Conservation (phyloP, 2,888 invertebrate genomes). For the Caenorhabditis panamensis region DNA sequence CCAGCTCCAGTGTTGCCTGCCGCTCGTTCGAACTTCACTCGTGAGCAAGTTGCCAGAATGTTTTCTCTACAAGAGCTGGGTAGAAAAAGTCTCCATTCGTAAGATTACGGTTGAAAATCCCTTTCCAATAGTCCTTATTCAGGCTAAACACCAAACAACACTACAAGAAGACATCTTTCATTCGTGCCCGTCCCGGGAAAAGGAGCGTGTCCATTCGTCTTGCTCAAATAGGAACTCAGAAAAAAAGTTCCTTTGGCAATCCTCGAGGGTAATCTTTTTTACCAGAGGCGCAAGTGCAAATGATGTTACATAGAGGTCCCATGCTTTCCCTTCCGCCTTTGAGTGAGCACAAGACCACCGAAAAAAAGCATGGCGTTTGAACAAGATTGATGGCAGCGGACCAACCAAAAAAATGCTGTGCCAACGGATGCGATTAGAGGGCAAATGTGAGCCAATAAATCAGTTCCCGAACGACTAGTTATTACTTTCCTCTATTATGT, state of each 20-base stretch:
- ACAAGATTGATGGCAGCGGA: not conserved
- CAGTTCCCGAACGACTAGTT: not conserved
- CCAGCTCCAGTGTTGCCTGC: no score
- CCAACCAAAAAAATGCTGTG: not conserved
- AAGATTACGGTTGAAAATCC: not conserved
- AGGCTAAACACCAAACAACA: not conserved
- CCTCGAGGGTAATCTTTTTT: constrained; percentile 1
- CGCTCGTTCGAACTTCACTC: no score
- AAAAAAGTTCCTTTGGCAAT: not conserved
- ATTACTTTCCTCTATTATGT: constrained; percentile 4
- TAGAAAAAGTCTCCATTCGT: not conserved
- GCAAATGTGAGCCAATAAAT: not conserved
- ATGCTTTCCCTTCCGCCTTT: not conserved
- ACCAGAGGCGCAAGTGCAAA: not conserved
- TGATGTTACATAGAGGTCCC: not conserved
- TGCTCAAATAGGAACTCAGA: not conserved
- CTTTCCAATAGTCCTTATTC: not conserved
- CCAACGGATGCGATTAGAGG: not conserved
- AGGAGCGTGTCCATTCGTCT: not conserved
- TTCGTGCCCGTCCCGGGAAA: not conserved
- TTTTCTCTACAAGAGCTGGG: not conserved
- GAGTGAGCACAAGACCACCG: not conserved
- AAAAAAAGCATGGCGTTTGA: not conserved
- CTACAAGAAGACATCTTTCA: not conserved
- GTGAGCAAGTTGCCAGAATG: not conserved